Conservation (phyloP, 2,888 invertebrate species). For the Clivina fossor region DNA sequence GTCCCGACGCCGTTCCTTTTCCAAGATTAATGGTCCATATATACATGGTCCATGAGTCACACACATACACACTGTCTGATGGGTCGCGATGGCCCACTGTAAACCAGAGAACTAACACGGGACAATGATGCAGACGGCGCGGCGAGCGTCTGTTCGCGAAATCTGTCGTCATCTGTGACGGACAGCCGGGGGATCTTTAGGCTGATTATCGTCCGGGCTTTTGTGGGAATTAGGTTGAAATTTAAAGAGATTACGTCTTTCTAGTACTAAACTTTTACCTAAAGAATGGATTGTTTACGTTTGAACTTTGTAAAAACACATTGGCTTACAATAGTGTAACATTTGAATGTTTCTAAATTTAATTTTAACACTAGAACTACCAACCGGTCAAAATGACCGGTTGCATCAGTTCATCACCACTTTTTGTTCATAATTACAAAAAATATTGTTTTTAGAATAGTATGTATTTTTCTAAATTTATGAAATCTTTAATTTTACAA, state of each 20-base stretch:
- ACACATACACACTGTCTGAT: constrained; percentile 2
- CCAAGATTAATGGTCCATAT: constrained; percentile 36
- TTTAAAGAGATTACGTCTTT: not conserved
- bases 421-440: too few species aligned
- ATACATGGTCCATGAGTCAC: constrained; percentile 34
- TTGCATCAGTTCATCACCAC: too few species aligned
- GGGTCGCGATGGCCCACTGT: constrained; percentile 3
- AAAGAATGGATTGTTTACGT: too few species aligned
- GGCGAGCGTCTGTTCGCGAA: not conserved
- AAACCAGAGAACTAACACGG: constrained; percentile 6
- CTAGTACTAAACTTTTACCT: not conserved
- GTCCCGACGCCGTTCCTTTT: constrained; percentile 17
- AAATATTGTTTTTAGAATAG: too few species aligned
- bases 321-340: too few species aligned
- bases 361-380: too few species aligned
- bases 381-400: too few species aligned
- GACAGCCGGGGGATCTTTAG: constrained; percentile 5
- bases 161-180: constrained; percentile 21
- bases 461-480: too few species aligned
- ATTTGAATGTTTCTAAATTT: too few species aligned
- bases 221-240: not conserved
- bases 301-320: too few species aligned
- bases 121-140: too few species aligned
- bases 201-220: not conserved
- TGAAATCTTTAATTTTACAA: too few species aligned